These are phyloP conservation scores for Conus canariensis DNA, from an alignment of 2,888 invertebrate genomes.

Conservation along the genomic window DNA sequence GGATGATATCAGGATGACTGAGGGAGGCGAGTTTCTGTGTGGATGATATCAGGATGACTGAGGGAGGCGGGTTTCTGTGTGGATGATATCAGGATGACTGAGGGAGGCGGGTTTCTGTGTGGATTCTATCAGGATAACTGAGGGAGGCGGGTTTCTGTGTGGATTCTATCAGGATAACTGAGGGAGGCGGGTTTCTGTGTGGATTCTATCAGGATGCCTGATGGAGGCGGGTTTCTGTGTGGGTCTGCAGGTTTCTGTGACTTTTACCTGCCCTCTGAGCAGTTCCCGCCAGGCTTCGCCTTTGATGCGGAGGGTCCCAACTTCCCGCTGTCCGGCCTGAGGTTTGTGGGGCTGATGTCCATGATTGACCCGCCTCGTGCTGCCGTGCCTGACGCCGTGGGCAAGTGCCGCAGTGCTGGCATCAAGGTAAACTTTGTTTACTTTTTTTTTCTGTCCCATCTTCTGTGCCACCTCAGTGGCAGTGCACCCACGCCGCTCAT, in stretches of 20 bases:
- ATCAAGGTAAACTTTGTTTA: slow-evolving; percentile 84
- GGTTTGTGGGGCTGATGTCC: slow-evolving; percentile 97
- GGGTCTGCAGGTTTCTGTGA: slow-evolving; percentile 90
- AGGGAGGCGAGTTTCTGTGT: neutral
- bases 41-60: no score
- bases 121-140: no score
- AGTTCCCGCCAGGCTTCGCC: slow-evolving; percentile 93
- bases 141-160: neutral
- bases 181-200: neutral
- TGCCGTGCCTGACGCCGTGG: slow-evolving; percentile 97
- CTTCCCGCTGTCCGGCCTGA: slow-evolving; percentile 88
- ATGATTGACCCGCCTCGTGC: slow-evolving; percentile 99
- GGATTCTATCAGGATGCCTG: neutral
- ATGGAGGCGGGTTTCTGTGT: no score
- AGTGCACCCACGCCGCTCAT: no score
- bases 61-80: no score
- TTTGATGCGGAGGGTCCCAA: slow-evolving; percentile 88
- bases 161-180: neutral
- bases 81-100: no score
- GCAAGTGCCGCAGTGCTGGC: slow-evolving; percentile 97
- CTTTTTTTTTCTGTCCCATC: neutral
- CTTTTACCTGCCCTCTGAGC: slow-evolving; percentile 91
- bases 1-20: no score
- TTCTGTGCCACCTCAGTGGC: no score
- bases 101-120: no score